Conservation (phyloP, 2,113 vertebrate species). For the Piaya cayana region DNA sequence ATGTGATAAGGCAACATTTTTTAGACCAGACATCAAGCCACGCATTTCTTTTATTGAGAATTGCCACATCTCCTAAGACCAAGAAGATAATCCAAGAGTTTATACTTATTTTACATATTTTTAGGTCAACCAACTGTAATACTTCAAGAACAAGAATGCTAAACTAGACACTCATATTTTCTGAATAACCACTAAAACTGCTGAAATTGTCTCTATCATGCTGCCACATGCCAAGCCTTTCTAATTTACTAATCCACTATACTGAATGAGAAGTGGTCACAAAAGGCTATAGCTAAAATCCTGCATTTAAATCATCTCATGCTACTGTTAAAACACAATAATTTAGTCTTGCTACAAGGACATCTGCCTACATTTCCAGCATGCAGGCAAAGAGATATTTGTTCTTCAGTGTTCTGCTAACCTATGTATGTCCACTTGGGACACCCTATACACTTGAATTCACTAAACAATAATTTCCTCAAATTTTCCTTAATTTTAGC, state of each 20-base stretch:
- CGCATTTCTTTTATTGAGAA: not conserved
- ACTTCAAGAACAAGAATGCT: not conserved
- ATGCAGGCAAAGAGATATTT: not conserved
- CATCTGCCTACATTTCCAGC: not conserved
- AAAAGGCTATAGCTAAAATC: not conserved
- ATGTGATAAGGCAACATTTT: not conserved
- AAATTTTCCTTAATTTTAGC: not conserved
- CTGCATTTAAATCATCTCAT: not conserved
- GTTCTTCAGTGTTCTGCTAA: not conserved
- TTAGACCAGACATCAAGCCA: not conserved
- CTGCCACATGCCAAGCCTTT: not conserved
- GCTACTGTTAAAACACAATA: not conserved
- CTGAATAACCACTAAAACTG: not conserved
- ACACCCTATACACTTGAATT: not conserved
- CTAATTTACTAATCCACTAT: not conserved
- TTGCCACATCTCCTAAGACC: not conserved
- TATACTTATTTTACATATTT: not conserved
- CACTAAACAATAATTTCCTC: not conserved
- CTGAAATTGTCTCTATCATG: not conserved
- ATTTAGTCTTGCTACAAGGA: not conserved
- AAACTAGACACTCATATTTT: not conserved
- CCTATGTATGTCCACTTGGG: not conserved
- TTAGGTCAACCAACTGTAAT: not conserved
- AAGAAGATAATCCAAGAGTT: not conserved
- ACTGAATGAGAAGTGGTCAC: not conserved